A percentile compares a stretch with the other conserved stretches of the same genome.
Conservation (phyloP, 2,113 vertebrate genomes). For the Salvelinus alpinus region DNA sequence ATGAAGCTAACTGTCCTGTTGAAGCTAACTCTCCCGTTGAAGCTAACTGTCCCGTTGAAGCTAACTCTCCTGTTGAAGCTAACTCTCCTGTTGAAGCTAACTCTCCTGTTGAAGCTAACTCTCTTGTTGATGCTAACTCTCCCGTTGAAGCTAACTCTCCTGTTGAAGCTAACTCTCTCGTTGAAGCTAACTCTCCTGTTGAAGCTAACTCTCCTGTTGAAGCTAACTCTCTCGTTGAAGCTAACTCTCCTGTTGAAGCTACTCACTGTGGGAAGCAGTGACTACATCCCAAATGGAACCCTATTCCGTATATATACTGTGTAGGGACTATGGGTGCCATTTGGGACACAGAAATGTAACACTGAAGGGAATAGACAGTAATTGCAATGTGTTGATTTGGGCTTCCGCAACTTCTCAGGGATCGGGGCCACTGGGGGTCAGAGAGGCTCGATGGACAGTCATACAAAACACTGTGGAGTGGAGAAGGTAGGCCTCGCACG, state of each 20-base stretch:
- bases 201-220: constrained; percentile 50
- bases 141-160: constrained; percentile 42
- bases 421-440: constrained; percentile 14
- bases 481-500: neutral
- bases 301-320: too few species aligned
- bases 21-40: constrained; percentile 48
- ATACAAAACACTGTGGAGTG: constrained; percentile 40
- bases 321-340: neutral
- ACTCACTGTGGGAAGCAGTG: constrained; percentile 43
- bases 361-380: constrained; percentile 55
- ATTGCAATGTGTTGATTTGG: constrained; percentile 68
- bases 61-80: constrained; percentile 45
- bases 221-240: constrained; percentile 45
- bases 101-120: constrained; percentile 48
- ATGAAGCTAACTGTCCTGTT: constrained; percentile 39
- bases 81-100: constrained; percentile 44
- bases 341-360: neutral
- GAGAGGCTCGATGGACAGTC: neutral
- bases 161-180: constrained; percentile 52
- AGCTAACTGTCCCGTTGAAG: constrained; percentile 46
- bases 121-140: constrained; percentile 2
- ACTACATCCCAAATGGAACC: too few species aligned
- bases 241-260: constrained; percentile 52
- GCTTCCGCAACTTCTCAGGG: constrained; percentile 59
- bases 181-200: constrained; percentile 20